These are phyloP conservation scores for Petrocephalus zakoni DNA, from an alignment of 2,113 vertebrate species.

Conservation along the genomic window DNA sequence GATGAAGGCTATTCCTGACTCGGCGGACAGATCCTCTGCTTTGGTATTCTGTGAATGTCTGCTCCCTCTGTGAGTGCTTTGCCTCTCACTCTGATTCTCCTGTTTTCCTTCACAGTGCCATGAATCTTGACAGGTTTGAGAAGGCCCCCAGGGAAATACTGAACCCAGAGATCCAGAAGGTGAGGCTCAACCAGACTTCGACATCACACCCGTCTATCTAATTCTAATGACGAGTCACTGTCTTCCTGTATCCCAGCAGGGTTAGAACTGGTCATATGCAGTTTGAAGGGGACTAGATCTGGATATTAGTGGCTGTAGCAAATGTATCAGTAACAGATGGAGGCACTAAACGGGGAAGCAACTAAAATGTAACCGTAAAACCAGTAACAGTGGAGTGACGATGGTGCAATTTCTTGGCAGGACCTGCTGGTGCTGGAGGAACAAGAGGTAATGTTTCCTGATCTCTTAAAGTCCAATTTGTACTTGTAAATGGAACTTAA, in stretches of 20 bases:
- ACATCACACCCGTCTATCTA: neutral
- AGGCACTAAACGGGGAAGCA: conserved; percentile 22
- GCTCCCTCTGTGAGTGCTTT: neutral
- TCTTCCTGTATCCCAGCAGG: neutral
- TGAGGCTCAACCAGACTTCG: conserved; percentile 43
- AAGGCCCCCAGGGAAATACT: conserved; percentile 92
- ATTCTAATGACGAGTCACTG: neutral
- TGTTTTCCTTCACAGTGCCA: conserved; percentile 72
- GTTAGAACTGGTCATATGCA: neutral
- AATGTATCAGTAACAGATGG: neutral
- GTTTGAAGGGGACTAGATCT: neutral
- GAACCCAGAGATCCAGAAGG: conserved; percentile 97
- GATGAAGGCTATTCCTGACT: neutral
- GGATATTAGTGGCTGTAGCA: neutral
- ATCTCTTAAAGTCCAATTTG: neutral
- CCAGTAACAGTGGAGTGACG: conserved; percentile 20
- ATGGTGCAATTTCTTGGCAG: conserved; percentile 58
- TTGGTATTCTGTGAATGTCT: neutral
- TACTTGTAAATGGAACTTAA: neutral
- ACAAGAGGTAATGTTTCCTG: conserved; percentile 76
- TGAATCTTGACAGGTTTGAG: conserved; percentile 97
- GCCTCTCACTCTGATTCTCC: neutral
- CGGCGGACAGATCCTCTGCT: neutral
- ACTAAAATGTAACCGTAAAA: neutral
- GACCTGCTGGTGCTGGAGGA: conserved; percentile 96